Conservation (phyloP, 2,113 vertebrate genomes). For the Procavia capensis region DNA sequence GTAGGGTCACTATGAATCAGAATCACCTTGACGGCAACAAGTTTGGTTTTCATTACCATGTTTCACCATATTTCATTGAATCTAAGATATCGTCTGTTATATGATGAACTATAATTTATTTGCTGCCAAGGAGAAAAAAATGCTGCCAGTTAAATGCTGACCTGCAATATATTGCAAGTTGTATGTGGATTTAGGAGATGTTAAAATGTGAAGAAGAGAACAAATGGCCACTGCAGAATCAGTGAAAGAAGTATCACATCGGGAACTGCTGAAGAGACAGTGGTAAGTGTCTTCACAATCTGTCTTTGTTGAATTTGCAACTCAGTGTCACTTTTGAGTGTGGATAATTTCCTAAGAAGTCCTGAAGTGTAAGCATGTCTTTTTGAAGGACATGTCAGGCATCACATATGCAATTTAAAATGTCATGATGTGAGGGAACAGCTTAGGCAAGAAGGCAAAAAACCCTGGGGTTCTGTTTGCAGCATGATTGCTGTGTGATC, state of each 20-base stretch:
- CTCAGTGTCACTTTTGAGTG: background rate
- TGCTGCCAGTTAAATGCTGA: background rate
- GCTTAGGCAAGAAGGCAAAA: background rate
- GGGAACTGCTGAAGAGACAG: background rate
- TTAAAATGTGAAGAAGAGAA: background rate
- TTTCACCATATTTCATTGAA: background rate
- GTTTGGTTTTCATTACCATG: too few species aligned
- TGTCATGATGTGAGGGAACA: background rate
- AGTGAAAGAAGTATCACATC: rapidly evolving
- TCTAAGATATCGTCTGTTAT: background rate
- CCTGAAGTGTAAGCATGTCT: background rate
- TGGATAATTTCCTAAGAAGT: background rate
- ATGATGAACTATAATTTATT: background rate
- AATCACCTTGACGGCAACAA: too few species aligned
- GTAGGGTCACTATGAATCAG: too few species aligned
- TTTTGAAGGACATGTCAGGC: background rate
- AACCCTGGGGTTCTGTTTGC: background rate
- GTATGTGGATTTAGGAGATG: background rate
- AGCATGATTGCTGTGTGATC: background rate
- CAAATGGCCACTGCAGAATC: background rate
- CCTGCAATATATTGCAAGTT: background rate
- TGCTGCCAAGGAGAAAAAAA: background rate
- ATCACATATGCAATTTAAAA: background rate
- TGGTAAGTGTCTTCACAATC: rapidly evolving
- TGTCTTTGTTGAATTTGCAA: background rate